A percentile compares a stretch with the other conserved stretches of the same genome.
These are phyloP conservation scores for Sylvia borin DNA, from an alignment of 2,797 vertebrate species.

Conservation along the genomic window DNA sequence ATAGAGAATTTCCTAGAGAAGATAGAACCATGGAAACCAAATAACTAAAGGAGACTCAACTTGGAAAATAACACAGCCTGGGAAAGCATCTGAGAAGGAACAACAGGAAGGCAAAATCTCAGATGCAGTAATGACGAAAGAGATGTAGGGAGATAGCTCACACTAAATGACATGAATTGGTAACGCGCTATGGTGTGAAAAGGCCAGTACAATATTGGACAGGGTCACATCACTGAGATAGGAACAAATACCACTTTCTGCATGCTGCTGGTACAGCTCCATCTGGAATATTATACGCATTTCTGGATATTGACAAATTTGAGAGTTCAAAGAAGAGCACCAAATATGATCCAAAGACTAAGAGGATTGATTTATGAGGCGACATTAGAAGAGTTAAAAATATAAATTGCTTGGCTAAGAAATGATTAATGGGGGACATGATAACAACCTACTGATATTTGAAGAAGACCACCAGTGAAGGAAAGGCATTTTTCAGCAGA, in stretches of 20 bases:
- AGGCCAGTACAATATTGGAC: not conserved
- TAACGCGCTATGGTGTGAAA: constrained; percentile 17
- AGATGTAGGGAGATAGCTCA: constrained; percentile 36
- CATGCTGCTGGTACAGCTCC: not conserved
- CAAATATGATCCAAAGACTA: constrained; percentile 24
- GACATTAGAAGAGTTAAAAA: constrained; percentile 41
- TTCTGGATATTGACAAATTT: constrained; percentile 29
- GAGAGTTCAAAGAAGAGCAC: constrained; percentile 16
- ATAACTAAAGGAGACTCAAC: not conserved
- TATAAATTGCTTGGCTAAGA: constrained; percentile 26
- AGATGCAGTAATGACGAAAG: constrained; percentile 57
- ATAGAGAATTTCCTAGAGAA: not conserved
- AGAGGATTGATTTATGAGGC: constrained; percentile 20
- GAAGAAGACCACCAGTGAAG: constrained; percentile 6
- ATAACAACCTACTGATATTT: constrained; percentile 29
- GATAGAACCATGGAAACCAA: not conserved
- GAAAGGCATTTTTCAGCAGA: constrained; percentile 8
- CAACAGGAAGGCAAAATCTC: constrained; percentile 32
- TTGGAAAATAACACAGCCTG: not conserved
- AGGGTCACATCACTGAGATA: not conserved
- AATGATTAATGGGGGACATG: constrained; percentile 21
- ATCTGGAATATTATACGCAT: not conserved
- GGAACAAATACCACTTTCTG: not conserved
- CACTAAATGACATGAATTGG: constrained; percentile 18
- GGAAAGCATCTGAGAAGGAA: not conserved